Conservation (phyloP, 2,113 vertebrate species). For the Oreotrochilus melanogaster region DNA sequence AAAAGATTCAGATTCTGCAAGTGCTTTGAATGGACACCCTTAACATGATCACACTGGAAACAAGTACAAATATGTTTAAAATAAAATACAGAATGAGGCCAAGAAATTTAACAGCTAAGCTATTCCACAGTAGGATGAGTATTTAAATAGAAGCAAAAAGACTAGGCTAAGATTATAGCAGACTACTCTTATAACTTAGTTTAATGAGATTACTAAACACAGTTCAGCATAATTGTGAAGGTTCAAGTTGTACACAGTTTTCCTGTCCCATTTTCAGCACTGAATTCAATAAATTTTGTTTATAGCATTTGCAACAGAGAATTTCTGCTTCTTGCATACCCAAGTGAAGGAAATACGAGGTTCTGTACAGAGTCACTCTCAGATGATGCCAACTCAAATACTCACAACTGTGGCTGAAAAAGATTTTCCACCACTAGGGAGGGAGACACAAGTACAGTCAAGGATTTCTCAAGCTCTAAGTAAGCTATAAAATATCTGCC, state of each 20-base stretch:
- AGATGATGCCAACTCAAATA: neutral
- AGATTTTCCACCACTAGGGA: neutral
- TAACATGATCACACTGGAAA: neutral
- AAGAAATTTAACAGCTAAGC: neutral
- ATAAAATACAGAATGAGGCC: neutral
- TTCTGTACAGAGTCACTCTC: neutral
- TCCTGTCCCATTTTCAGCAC: neutral
- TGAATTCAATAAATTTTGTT: neutral
- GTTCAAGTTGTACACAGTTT: neutral
- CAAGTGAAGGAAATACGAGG: neutral
- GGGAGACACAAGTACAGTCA: neutral
- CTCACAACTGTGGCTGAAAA: neutral
- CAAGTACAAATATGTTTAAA: neutral
- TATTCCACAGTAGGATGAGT: neutral
- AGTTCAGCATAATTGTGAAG: neutral
- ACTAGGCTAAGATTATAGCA: neutral
- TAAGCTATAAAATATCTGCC: neutral
- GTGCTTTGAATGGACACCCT: neutral
- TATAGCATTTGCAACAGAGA: neutral
- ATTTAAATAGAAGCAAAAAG: neutral
- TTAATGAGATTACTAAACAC: neutral
- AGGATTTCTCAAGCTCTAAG: neutral
- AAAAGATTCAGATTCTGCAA: neutral
- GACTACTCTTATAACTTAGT: neutral
- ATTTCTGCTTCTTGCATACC: neutral